phyloP scores from a whole-genome alignment of 2,888 invertebrate genomes.

The Listrodromus nycthemerus region DNA sequence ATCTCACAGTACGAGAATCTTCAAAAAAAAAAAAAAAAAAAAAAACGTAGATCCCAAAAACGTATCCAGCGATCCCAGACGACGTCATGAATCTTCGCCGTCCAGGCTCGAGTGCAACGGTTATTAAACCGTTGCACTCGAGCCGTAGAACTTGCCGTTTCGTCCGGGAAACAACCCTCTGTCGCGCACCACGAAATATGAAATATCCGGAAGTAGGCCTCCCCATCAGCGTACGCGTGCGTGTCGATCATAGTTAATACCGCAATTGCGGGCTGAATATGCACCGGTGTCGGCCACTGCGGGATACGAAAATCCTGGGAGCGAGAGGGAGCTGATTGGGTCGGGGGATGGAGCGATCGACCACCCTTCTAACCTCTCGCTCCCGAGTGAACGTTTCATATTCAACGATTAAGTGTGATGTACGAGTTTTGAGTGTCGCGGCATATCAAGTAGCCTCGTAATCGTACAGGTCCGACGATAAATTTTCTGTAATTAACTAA shows the following conservation, averaged over 20 bases:
- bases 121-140: neutral
- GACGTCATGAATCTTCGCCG: neutral
- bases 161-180: neutral
- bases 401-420: slow-evolving; percentile 83
- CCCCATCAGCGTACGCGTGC: slow-evolving; percentile 65
- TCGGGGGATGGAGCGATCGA: slow-evolving; percentile 21
- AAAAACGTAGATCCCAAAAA: too few species aligned
- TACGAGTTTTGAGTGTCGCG: slow-evolving; percentile 81
- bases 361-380: slow-evolving; percentile 23
- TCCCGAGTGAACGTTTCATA: slow-evolving; percentile 79
- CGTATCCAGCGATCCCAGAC: neutral
- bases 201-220: slow-evolving; percentile 64
- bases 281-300: slow-evolving; percentile 71
- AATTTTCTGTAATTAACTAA: slow-evolving; percentile 80
- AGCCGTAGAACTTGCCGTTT: neutral
- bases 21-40: too few species aligned
- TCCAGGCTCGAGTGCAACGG: too few species aligned
- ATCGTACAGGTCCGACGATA: slow-evolving; percentile 77
- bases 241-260: slow-evolving; percentile 78
- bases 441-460: slow-evolving; percentile 80
- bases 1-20: slow-evolving; percentile 3
- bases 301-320: slow-evolving; percentile 36
- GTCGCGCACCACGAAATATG: slow-evolving; percentile 59
- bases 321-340: slow-evolving; percentile 3
- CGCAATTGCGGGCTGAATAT: slow-evolving; percentile 77